These are phyloP conservation scores for Globodera rostochiensis DNA, from an alignment of 1,140 invertebrate species.

Conservation along the genomic window DNA sequence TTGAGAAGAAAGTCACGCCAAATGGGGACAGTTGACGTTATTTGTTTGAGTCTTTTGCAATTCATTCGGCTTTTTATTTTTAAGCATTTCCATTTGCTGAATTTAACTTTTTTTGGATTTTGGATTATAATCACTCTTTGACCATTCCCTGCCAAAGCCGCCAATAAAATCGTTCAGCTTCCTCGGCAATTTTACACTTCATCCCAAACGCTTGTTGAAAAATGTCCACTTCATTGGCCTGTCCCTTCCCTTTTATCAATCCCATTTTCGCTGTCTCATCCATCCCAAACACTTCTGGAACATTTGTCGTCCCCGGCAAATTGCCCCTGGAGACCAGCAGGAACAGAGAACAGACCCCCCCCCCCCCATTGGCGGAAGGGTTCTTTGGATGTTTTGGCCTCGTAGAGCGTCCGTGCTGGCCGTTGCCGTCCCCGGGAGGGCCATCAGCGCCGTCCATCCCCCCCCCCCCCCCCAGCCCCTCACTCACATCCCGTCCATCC, in stretches of 20 bases:
- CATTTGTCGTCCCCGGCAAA: slow-evolving; percentile 15
- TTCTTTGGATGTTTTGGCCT: slow-evolving; percentile 5
- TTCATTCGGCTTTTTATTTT: too few relatives aligned
- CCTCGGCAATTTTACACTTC: not conserved
- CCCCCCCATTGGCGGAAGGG: not conserved
- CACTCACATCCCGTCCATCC: slow-evolving; percentile 7
- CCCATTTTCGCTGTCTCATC: not conserved
- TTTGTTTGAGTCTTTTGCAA: too few relatives aligned
- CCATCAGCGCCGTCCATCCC: slow-evolving; percentile 1
- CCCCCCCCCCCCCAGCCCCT: not conserved
- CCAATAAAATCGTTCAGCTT: not conserved
- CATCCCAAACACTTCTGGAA: not conserved
- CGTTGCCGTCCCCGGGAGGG: slow-evolving; percentile 7
- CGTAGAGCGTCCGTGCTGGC: slow-evolving; percentile 11
- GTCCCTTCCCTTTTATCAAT: not conserved
- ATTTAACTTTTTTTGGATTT: too few relatives aligned
- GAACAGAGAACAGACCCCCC: not conserved
- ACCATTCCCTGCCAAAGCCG: too few relatives aligned
- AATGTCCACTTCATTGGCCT: not conserved
- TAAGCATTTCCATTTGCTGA: too few relatives aligned
- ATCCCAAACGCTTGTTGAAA: not conserved
- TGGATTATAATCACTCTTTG: too few relatives aligned
- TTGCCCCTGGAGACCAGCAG: slow-evolving; percentile 4
- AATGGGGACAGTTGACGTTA: not conserved
- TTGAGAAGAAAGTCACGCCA: not conserved